phyloP scores from a whole-genome alignment of 2,113 vertebrate genomes.

The Albula goreensis region DNA sequence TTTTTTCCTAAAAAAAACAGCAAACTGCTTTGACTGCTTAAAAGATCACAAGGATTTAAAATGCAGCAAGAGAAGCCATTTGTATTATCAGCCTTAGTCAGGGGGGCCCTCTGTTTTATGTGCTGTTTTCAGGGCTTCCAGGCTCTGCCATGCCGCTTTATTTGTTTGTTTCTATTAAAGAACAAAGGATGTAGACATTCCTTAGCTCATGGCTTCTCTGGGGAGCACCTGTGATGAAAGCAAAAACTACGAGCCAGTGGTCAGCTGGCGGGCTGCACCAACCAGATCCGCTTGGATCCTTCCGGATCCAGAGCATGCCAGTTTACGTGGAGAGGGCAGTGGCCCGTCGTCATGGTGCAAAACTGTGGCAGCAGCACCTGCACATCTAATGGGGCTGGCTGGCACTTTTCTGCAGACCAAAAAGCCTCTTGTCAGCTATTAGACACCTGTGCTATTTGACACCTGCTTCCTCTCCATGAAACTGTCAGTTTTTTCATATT shows the following conservation, averaged over 20 bases:
- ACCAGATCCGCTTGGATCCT: neutral
- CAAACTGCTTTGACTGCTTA: neutral
- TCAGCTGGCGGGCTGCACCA: conserved; percentile 1
- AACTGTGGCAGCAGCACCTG: conserved; percentile 39
- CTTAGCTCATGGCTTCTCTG: conserved; percentile 4
- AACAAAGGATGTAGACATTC: conserved; percentile 19
- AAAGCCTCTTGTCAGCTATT: conserved; percentile 50
- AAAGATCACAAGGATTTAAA: neutral
- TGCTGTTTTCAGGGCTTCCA: neutral
- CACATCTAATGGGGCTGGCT: conserved; percentile 38
- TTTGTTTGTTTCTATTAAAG: conserved; percentile 21
- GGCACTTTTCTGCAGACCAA: conserved; percentile 29
- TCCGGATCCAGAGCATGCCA: neutral
- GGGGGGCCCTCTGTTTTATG: conserved; percentile 6
- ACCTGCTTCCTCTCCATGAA: neutral
- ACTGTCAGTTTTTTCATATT: neutral
- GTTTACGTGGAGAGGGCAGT: neutral
- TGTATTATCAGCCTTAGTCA: neutral
- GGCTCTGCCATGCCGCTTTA: neutral
- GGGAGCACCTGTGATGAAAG: conserved; percentile 23
- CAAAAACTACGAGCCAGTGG: conserved; percentile 35
- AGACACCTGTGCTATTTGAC: conserved; percentile 42
- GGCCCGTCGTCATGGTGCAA: conserved; percentile 16
- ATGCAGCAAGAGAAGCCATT: neutral
- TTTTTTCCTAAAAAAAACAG: neutral